These are phyloP conservation scores for Casuarius casuarius DNA, from an alignment of 2,113 vertebrate genomes.

Conservation along the genomic window DNA sequence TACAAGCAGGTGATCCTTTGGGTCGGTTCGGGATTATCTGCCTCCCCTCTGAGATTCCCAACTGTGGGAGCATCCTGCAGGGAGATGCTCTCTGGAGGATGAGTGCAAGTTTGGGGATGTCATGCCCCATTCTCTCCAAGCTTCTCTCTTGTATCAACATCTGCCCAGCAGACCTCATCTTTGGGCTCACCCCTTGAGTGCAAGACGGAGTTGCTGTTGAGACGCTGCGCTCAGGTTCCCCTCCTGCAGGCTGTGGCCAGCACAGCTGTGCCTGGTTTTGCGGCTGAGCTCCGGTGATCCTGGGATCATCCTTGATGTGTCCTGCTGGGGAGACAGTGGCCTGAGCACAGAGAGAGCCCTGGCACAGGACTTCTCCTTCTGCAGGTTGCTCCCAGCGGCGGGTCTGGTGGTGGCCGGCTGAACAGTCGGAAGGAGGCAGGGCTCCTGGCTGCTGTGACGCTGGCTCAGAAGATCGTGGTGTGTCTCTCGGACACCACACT, in stretches of 20 bases:
- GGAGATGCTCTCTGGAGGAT: not conserved
- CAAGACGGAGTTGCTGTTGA: not conserved
- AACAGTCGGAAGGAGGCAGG: slow-evolving; percentile 97
- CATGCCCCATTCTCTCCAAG: not conserved
- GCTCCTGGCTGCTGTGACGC: slow-evolving; percentile 89
- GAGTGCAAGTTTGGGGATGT: rapidly evolving
- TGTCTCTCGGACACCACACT: slow-evolving; percentile 95
- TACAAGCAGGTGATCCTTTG: not conserved
- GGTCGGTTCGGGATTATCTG: not conserved
- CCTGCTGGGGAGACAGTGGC: not conserved
- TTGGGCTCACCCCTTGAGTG: not conserved
- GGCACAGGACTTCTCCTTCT: not conserved
- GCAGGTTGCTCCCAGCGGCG: slow-evolving; percentile 87
- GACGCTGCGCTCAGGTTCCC: not conserved
- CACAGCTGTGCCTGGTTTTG: rapidly evolving
- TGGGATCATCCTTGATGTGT: not conserved
- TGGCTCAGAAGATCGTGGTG: slow-evolving; percentile 94
- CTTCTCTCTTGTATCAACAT: not conserved
- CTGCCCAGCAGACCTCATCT: not conserved
- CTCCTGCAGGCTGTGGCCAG: not conserved
- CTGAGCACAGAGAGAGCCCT: not conserved
- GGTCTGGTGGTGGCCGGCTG: slow-evolving; percentile 78
- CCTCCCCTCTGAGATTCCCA: not conserved
- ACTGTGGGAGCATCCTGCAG: not conserved
- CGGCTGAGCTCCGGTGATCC: not conserved